phyloP scores from a whole-genome alignment of 2,797 vertebrate species.

The Peromyscus attwateri region DNA sequence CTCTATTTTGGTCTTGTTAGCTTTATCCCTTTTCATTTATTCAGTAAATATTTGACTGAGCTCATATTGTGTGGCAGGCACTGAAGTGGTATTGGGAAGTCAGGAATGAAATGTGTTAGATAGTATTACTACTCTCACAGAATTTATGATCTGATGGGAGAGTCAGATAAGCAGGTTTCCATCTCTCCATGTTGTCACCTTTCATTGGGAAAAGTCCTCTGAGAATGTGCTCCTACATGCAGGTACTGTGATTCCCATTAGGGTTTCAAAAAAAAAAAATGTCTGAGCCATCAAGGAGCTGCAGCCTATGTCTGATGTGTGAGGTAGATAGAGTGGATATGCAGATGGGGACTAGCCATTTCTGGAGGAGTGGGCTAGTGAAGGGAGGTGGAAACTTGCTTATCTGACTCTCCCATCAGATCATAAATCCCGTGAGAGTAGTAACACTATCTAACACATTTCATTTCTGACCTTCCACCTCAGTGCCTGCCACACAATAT shows the following conservation, averaged over 20 bases:
- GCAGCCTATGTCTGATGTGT: background rate
- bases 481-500: fast-evolving
- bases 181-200: background rate
- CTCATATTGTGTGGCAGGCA: too few species aligned
- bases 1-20: background rate
- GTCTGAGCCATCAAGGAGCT: background rate
- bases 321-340: background rate
- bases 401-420: background rate
- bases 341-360: background rate
- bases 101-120: background rate
- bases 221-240: background rate
- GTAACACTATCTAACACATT: background rate
- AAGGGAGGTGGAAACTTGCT: background rate
- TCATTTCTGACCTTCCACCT: background rate
- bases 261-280: background rate
- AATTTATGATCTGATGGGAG: background rate
- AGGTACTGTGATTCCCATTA: background rate
- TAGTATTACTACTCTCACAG: background rate
- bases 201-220: background rate
- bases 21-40: background rate
- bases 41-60: background rate
- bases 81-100: background rate
- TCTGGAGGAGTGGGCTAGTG: fast-evolving
- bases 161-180: background rate
- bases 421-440: background rate